These are phyloP conservation scores for Nothocercus nigrocapillus DNA, from an alignment of 2,113 vertebrate genomes.

Conservation along the genomic window DNA sequence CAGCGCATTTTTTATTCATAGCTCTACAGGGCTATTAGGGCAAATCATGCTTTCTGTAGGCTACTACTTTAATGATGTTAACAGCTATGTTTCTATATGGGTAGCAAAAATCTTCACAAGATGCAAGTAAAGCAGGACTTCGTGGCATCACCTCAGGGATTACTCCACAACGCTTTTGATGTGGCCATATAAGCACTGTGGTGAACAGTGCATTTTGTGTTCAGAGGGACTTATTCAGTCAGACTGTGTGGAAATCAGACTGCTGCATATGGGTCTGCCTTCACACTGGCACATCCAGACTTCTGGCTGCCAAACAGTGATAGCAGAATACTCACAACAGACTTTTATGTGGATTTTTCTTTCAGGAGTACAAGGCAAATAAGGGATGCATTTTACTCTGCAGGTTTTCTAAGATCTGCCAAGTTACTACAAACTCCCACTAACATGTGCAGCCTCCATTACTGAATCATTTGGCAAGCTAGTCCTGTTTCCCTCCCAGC, in stretches of 20 bases:
- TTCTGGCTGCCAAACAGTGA: background rate
- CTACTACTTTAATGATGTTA: background rate
- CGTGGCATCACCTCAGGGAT: background rate
- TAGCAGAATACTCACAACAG: background rate
- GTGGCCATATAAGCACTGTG: background rate
- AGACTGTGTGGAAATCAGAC: background rate
- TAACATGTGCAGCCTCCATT: background rate
- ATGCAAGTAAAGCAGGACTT: background rate
- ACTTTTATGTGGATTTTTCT: background rate
- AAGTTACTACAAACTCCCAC: background rate
- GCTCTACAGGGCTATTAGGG: background rate
- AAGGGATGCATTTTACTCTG: background rate
- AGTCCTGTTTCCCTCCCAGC: background rate
- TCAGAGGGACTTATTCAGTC: background rate
- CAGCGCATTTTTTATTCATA: background rate
- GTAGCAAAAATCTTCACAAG: background rate
- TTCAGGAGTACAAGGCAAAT: background rate
- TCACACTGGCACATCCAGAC: background rate
- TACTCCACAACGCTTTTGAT: background rate
- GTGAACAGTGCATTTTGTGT: background rate
- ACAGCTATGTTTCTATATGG: background rate
- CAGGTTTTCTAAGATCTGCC: background rate
- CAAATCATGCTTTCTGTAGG: background rate
- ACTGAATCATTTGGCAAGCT: background rate
- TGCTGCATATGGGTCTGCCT: background rate